Percentiles rank a stretch among this genome's conserved stretches.
Conservation (phyloP, 2,113 vertebrate genomes). For the Cervus canadensis region DNA sequence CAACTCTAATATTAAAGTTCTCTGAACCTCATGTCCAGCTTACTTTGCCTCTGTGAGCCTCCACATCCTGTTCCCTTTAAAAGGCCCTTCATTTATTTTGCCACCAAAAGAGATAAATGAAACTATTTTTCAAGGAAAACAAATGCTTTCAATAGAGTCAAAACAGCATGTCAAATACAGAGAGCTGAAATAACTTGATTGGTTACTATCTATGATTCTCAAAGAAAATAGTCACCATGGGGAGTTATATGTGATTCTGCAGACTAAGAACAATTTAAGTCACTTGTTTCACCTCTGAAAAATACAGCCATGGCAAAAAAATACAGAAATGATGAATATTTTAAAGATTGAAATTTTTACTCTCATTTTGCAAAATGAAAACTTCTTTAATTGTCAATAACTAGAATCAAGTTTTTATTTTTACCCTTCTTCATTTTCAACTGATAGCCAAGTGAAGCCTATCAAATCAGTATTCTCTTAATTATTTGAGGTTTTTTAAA, state of each 20-base stretch:
- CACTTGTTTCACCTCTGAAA: not conserved
- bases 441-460: not conserved
- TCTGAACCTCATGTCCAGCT: not conserved
- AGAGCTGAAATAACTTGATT: constrained; percentile 17
- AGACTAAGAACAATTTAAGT: not conserved
- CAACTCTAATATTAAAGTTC: not conserved
- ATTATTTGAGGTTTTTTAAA: not conserved
- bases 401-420: not conserved
- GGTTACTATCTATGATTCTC: constrained; percentile 3
- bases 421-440: not conserved
- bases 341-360: not conserved
- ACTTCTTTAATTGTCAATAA: not conserved
- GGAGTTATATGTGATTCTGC: not conserved
- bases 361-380: not conserved
- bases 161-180: constrained; percentile 17
- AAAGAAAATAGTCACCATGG: not conserved
- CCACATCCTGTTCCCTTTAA: not conserved
- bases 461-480: not conserved
- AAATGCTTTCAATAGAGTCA: not conserved
- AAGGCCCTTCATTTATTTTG: not conserved
- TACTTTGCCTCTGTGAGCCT: not conserved
- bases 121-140: constrained; percentile 27
- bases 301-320: not conserved
- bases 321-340: not conserved
- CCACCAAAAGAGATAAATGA: constrained; percentile 4